Evolutionary conservation across 2,888 invertebrate genomes (phyloP).

Genomic region (Cepaea hortensis): DNA sequence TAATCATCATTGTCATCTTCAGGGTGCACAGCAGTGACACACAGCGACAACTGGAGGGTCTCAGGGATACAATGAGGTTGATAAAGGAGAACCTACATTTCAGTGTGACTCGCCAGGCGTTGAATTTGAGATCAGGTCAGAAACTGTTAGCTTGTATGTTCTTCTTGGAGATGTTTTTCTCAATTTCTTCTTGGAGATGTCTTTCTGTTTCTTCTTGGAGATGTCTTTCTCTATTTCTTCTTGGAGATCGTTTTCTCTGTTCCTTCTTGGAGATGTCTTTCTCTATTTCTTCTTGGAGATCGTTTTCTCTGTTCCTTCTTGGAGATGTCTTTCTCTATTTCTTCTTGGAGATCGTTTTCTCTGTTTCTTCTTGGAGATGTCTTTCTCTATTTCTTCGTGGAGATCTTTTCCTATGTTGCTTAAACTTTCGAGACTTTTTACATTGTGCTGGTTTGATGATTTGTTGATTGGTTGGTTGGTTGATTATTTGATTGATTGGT

Average conservation of each 20-base stretch:
- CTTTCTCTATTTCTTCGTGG: neutral
- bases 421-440: neutral
- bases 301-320: neutral
- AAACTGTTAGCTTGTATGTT: neutral
- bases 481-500: too few species aligned
- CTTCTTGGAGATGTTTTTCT: neutral
- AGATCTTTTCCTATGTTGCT: too few species aligned
- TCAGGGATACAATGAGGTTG: slow-evolving; percentile 60
- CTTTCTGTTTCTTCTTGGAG: neutral
- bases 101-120: slow-evolving; percentile 60
- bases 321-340: neutral
- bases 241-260: neutral
- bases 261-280: neutral
- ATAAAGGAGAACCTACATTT: slow-evolving; percentile 64
- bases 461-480: too few species aligned
- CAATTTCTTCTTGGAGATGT: neutral
- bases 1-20: neutral
- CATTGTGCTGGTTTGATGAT: neutral
- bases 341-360: neutral
- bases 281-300: too few species aligned
- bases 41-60: slow-evolving; percentile 60
- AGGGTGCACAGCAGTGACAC: slow-evolving; percentile 47
- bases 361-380: neutral
- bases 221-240: neutral
- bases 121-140: slow-evolving; percentile 60